Percentiles rank a stretch among this genome's conserved stretches.
Evolutionary conservation across 2,113 vertebrate genomes (phyloP).

Genomic region (Callorhinus ursinus): DNA sequence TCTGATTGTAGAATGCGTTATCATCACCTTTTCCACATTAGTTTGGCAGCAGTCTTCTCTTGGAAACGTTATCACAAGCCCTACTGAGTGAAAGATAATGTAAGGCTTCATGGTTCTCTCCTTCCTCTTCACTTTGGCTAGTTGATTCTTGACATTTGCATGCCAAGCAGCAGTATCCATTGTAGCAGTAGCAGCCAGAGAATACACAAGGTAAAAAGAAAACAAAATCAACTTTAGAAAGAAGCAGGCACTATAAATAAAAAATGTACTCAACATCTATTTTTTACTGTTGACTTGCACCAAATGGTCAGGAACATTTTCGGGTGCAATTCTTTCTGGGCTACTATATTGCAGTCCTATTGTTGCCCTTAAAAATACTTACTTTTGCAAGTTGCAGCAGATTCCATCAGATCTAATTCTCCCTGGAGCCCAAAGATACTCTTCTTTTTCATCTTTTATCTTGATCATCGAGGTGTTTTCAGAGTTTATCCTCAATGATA

Average conservation of each 20-base stretch:
- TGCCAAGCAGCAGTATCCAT: neutral
- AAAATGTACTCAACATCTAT: neutral
- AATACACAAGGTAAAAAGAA: neutral
- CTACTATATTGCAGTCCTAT: neutral
- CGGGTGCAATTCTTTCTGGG: neutral
- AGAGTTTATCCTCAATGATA: neutral
- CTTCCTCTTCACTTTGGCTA: neutral
- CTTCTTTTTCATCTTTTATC: constrained; percentile 60
- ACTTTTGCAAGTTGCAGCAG: neutral
- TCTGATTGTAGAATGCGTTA: neutral
- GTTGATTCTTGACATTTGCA: neutral
- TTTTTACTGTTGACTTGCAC: neutral
- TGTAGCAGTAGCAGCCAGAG: neutral
- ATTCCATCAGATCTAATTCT: constrained; percentile 11
- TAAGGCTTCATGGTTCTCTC: neutral
- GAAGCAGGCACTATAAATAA: neutral
- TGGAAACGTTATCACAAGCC: neutral
- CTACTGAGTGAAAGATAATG: neutral
- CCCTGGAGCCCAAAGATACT: neutral
- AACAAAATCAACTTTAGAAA: neutral
- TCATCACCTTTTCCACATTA: neutral
- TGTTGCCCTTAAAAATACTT: neutral
- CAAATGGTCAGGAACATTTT: neutral
- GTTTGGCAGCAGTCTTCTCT: constrained; percentile 12
- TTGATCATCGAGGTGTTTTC: constrained; percentile 33